Percentiles rank a stretch among this genome's conserved stretches.
Conservation (phyloP, 2,888 invertebrate species). For the Drepanosiphum platanoidis region DNA sequence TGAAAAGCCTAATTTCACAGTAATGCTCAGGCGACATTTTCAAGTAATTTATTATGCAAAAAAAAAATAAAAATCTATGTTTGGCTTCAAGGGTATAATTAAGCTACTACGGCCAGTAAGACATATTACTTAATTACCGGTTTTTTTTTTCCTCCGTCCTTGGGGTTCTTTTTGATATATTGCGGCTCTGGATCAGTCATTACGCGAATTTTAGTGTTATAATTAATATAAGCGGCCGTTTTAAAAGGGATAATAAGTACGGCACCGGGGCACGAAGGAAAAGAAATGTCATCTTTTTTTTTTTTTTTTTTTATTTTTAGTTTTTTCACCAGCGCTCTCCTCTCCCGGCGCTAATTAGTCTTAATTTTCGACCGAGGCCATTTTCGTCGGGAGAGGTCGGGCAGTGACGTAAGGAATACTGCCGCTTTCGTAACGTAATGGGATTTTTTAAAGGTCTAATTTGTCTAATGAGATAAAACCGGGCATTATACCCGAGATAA, state of each 20-base stretch:
- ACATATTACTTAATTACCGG: constrained; percentile 62
- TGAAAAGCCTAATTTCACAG: constrained; percentile 28
- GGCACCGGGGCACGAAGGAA: background rate
- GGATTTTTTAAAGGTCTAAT: constrained; percentile 61
- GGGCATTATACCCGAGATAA: constrained; percentile 52
- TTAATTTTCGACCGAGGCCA: constrained; percentile 56
- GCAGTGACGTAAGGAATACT: constrained; percentile 51
- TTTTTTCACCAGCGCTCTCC: constrained; percentile 26
- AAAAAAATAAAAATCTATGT: constrained; percentile 51
- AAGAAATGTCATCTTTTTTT: constrained; percentile 53
- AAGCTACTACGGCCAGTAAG: constrained; percentile 59
- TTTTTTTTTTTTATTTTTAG: too few species aligned
- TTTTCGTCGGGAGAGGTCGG: constrained; percentile 45
- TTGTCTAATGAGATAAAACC: constrained; percentile 62
- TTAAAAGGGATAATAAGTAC: constrained; percentile 51
- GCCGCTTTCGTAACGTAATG: constrained; percentile 50
- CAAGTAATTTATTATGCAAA: constrained; percentile 53
- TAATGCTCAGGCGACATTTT: constrained; percentile 51
- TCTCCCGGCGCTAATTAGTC: constrained; percentile 62
- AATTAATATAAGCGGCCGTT: constrained; percentile 62
- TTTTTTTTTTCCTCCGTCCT: constrained; percentile 45
- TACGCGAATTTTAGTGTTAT: constrained; percentile 62
- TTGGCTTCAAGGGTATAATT: constrained; percentile 59
- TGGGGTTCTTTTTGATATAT: constrained; percentile 62
- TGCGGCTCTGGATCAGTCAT: constrained; percentile 62